Percentiles rank a stretch among this genome's conserved stretches.
Evolutionary conservation across 2,888 invertebrate genomes (phyloP).

Genomic region (Trimorus sp.): DNA sequence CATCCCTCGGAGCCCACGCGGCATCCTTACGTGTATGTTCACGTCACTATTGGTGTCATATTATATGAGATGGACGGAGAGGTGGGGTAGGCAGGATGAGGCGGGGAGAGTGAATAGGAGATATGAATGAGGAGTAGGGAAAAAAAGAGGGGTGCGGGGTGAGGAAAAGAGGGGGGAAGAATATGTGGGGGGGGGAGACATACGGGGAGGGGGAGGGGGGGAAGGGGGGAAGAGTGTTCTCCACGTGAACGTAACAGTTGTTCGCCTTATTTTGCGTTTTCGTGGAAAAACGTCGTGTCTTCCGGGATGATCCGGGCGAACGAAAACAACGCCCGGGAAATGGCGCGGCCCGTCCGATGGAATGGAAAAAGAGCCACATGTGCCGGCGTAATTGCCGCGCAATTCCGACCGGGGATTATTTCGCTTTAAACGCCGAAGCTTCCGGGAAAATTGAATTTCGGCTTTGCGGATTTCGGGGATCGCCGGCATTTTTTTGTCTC

Average conservation of each 20-base stretch:
- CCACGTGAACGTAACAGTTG: constrained; percentile 57
- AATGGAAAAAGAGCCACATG: constrained; percentile 52
- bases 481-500: too few species aligned
- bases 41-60: too few species aligned
- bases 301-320: constrained; percentile 20
- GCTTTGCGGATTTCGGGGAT: too few species aligned
- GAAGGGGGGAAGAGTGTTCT: constrained; percentile 1
- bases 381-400: constrained; percentile 45
- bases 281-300: constrained; percentile 31
- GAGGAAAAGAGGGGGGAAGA: not conserved
- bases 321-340: constrained; percentile 42
- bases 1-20: constrained; percentile 30
- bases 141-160: too few species aligned
- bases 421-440: constrained; percentile 28
- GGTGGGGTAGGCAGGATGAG: too few species aligned
- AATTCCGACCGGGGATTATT: constrained; percentile 40
- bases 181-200: not conserved
- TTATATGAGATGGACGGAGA: too few species aligned
- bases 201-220: constrained; percentile 53
- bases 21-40: constrained; percentile 15
- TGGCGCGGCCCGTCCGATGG: constrained; percentile 36
- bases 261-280: constrained; percentile 51
- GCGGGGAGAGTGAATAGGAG: too few species aligned
- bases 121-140: too few species aligned
- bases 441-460: too few species aligned